phyloP scores from a whole-genome alignment of 2,113 vertebrate species.

The Tyto alba region DNA sequence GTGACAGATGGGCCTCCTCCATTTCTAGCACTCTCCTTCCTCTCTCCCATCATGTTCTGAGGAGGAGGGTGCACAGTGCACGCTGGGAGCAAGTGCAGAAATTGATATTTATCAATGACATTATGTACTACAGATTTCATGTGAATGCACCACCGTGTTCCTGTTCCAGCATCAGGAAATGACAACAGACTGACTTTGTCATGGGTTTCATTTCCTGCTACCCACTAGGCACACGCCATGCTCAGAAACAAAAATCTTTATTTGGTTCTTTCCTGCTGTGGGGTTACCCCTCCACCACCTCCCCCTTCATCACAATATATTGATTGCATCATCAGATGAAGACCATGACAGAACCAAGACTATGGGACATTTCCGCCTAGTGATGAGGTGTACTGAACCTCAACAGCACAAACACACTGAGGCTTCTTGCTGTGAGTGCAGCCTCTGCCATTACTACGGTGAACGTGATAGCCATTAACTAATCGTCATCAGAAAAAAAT shows the following conservation, averaged over 20 bases:
- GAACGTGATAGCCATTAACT: conserved; percentile 48
- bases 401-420: neutral
- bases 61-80: neutral
- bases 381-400: neutral
- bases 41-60: neutral
- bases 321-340: neutral
- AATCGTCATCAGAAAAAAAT: neutral
- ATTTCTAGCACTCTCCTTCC: neutral
- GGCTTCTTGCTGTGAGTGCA: neutral
- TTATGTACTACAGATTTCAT: neutral
- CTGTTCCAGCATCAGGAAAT: neutral
- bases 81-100: neutral
- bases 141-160: neutral
- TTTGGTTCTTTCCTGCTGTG: neutral
- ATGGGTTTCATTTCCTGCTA: neutral
- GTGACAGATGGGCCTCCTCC: neutral
- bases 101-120: neutral
- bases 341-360: neutral
- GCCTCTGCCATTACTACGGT: neutral
- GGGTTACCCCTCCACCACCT: no score
- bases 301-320: neutral
- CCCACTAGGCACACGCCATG: neutral
- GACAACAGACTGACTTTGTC: neutral
- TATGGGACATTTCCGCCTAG: neutral
- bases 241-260: neutral